Conservation (phyloP, 2,113 vertebrate species). For the Lepus europaeus region DNA sequence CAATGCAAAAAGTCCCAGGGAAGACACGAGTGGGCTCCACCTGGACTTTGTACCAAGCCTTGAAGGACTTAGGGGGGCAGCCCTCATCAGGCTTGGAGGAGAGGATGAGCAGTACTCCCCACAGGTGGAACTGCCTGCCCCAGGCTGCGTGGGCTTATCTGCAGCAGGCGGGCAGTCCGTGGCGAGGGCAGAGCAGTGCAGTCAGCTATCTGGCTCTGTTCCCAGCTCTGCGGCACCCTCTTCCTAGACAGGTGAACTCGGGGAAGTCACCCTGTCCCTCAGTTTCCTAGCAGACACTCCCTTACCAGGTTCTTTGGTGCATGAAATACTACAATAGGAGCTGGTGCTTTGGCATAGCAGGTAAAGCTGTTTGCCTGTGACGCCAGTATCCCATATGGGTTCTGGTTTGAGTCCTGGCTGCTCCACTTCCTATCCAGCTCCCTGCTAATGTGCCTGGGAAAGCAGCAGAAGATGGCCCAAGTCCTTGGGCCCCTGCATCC, state of each 20-base stretch:
- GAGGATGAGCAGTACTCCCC: background rate
- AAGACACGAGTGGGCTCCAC: background rate
- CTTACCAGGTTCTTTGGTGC: background rate
- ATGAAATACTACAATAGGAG: background rate
- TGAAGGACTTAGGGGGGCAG: background rate
- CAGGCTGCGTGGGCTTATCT: background rate
- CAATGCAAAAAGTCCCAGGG: background rate
- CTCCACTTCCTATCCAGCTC: no score
- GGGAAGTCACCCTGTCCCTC: background rate
- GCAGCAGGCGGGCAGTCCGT: background rate
- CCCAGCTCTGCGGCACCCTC: background rate
- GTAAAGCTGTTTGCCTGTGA: no score
- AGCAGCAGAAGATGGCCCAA: no score
- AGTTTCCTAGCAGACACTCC: conserved; percentile 59
- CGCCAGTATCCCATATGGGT: no score
- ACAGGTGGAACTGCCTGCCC: background rate
- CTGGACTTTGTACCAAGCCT: background rate
- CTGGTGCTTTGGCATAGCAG: no score
- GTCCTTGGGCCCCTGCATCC: no score
- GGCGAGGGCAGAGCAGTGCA: background rate
- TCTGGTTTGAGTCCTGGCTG: no score
- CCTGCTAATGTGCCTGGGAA: no score
- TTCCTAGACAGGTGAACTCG: background rate
- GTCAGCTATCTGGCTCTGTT: background rate
- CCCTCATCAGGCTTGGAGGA: background rate